Conservation (phyloP, 2,797 vertebrate genomes). For the Argya squamiceps region DNA sequence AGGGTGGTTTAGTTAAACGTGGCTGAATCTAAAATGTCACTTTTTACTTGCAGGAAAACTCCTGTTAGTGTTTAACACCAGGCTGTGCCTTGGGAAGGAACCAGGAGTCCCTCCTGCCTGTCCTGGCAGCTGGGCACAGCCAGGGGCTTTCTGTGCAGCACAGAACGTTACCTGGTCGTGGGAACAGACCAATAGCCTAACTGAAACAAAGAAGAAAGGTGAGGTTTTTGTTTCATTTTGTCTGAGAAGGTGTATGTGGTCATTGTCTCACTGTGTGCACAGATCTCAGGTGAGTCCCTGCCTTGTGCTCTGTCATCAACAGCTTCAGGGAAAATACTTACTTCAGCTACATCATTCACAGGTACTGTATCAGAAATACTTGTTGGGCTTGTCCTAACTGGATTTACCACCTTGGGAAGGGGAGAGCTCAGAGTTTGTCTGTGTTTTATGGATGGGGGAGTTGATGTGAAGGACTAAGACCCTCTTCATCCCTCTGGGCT, state of each 20-base stretch:
- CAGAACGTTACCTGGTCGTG: background rate
- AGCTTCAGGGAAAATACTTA: background rate
- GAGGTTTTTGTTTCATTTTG: fast-evolving
- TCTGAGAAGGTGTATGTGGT: background rate
- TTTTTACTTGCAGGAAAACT: background rate
- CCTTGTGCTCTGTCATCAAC: background rate
- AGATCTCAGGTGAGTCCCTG: background rate
- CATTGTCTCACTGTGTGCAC: background rate
- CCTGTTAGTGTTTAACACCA: background rate
- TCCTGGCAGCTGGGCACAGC: background rate
- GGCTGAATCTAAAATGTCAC: background rate
- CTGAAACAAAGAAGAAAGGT: background rate
- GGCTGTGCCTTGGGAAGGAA: background rate
- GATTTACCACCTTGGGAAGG: background rate
- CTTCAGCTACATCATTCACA: background rate
- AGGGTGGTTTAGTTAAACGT: background rate
- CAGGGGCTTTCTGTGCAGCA: background rate
- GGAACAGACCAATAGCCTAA: background rate
- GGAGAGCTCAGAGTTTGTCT: background rate
- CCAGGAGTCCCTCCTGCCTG: background rate
- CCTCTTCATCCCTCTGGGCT: background rate
- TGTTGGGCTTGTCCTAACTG: background rate
- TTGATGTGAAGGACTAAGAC: background rate
- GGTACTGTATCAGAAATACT: fast-evolving
- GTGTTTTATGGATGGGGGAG: background rate